Evolutionary conservation across 2,113 vertebrate species (phyloP), one percentile per base, ranked within the genome.

Genomic region (Machaerirhynchus nigripectus): DNA sequence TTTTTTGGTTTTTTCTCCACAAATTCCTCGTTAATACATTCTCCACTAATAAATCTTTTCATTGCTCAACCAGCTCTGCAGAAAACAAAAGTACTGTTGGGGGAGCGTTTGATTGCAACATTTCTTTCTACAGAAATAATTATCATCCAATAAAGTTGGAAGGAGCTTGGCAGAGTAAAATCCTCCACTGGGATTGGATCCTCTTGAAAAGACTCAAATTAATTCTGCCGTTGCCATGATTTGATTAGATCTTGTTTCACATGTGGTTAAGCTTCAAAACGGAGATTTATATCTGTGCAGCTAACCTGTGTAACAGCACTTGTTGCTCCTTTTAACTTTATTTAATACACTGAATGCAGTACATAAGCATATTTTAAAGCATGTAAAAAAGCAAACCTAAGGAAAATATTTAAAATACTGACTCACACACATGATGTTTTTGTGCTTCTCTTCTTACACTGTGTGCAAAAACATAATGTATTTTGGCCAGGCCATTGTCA

Each of bases 401-500:
- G 61, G 55, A 61, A 82, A 95, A 64, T 40, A 49, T 40, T 74
- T 47, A 70, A 93, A 89, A 90, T 47, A 77, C 26, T 42, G 35
- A 67, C 65, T 60, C 28, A 9, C 30, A 77, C 30, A 20, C 60
- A 64, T 24, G 31, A 56, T 16, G 59, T 15, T 73, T 52, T 49
- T 84, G 50, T 57, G 47, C 44, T 92, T 67, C 77, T 71, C 49
- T 87, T 57, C 80, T 90, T 83, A 52, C 59, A 64, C 19, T 27
- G 55, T 59, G 42, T 78, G 76, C 47, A 89, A 89, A 83, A 89
- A 68, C 49, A 82, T 42, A 31, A 89, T 37, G 52, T 56, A 44
- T 71, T 93, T 94, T 92, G 80, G 86, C 73, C 91, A 64, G 37
- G 52, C 84, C 83, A 71, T 71, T 94, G 87, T 93, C 95, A 91